These are phyloP conservation scores for Triplophysa yarkandensis DNA, from an alignment of 2,797 vertebrate genomes.

Conservation along the genomic window DNA sequence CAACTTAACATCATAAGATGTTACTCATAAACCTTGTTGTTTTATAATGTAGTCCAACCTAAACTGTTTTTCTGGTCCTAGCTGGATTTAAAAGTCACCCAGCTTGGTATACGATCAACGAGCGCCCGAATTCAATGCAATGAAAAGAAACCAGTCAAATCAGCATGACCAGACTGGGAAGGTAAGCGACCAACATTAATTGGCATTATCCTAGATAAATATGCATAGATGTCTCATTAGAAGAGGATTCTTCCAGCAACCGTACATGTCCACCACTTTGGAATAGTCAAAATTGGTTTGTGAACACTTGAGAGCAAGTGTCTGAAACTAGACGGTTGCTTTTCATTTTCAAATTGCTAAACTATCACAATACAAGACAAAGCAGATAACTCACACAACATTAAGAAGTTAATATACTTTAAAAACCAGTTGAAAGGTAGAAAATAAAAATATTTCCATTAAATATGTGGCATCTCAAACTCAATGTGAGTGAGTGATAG, in stretches of 20 bases:
- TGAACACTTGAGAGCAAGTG: too few relatives aligned
- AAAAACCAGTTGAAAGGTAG: neutral
- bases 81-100: too few relatives aligned
- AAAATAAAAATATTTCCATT: neutral
- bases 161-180: neutral
- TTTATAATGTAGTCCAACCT: neutral
- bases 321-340: too few relatives aligned
- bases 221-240: neutral
- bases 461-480: too few relatives aligned
- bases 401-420: neutral
- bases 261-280: neutral
- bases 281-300: neutral
- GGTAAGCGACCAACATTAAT: neutral
- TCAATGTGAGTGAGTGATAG: neutral
- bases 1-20: neutral
- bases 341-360: neutral
- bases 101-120: neutral
- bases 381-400: neutral
- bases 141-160: neutral
- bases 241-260: too few relatives aligned
- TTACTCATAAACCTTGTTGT: neutral
- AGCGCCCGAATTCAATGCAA: neutral
- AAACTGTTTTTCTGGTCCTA: too few relatives aligned
- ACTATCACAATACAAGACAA: neutral
- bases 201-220: neutral